Evolutionary conservation across 2,888 invertebrate genomes (phyloP), one percentile per base, ranked within the genome.

Genomic region (Galerucella pusilla): DNA sequence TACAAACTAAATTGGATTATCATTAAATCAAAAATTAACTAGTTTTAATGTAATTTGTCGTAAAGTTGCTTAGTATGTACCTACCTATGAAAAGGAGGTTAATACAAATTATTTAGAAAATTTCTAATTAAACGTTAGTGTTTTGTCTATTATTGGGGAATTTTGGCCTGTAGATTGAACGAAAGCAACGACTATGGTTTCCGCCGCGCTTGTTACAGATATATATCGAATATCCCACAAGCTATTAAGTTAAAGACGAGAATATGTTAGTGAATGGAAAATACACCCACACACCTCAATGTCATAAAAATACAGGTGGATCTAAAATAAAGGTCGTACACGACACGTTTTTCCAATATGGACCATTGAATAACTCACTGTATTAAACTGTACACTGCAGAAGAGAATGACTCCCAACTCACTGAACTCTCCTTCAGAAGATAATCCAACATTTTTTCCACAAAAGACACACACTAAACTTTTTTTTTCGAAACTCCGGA

Each of bases 241-340:
- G 75, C 74, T 74, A 74, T 72, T 75, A 70, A 78, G 78, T 76
- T 76, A 77, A 81, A 80, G 78, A 74, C 66, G 66, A 74, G 70
- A 74, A 70, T 70, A 78, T 75, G 80, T 81, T 83, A 83, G 83
- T 84, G 84, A 84, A 84, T 84, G 84, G 83, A 82, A 81, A 81
- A 82, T 80, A 83, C 85, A 84, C 84, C 84, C 84, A 85, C 85
- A 84, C 84, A 81, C 81, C 82, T 84, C 84, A 85, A 86, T 85
- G 85, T 85, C 86, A 85, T 83, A 84, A 83, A 83, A 82, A 84
- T 81, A 83, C 84, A 84, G 83, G 83, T 84, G 84, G 80, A 83
- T 80, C 67, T 71, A 74, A 73, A 74, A 77, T 75, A 74, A 75
- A 77, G 77, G 79, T 76, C 79, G 79, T 74, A 75, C 75, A 71